A percentile compares a stretch with the other conserved stretches of the same genome.
These are phyloP conservation scores for Ennomos fuscantarius DNA, from an alignment of 2,888 invertebrate genomes.

Conservation along the genomic window DNA sequence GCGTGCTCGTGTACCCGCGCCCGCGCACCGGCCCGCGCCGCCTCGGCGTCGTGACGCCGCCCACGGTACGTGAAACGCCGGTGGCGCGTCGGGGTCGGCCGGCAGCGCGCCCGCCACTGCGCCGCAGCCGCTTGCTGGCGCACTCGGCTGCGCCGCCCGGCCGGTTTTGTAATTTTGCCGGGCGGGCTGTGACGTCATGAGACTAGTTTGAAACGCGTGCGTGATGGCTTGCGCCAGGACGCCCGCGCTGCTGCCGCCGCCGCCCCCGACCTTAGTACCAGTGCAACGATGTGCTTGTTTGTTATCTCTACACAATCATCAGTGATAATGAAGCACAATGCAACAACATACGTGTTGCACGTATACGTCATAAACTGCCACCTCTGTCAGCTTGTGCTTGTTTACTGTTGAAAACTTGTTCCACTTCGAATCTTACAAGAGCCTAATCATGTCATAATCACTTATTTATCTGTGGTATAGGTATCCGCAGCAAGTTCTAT, in stretches of 20 bases:
- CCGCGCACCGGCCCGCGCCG: constrained; percentile 68
- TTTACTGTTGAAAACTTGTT: constrained; percentile 27
- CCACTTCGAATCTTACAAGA: constrained; percentile 28
- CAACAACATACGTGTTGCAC: constrained; percentile 6
- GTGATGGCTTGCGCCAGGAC: constrained; percentile 79
- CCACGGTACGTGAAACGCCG: constrained; percentile 77
- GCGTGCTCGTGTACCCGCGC: constrained; percentile 79
- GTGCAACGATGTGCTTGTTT: constrained; percentile 79
- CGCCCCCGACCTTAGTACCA: constrained; percentile 77
- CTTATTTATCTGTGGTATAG: too few relatives aligned
- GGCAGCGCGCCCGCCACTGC: constrained; percentile 82
- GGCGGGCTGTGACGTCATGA: constrained; percentile 82
- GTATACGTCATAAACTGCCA: constrained; percentile 12
- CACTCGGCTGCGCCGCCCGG: constrained; percentile 69
- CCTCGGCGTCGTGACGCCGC: constrained; percentile 78
- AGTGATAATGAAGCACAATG: constrained; percentile 42
- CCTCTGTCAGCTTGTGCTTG: constrained; percentile 7
- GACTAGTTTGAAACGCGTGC: constrained; percentile 82
- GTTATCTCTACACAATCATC: constrained; percentile 47
- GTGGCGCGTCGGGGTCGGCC: constrained; percentile 82
- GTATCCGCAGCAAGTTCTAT: constrained; percentile 1
- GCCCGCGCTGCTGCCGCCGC: constrained; percentile 63
- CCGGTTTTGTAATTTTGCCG: constrained; percentile 83
- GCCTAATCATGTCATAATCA: background rate
- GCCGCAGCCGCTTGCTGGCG: constrained; percentile 66